Base-by-base conservation (phyloP, 2,888 invertebrate species). In the Thecophora atra region DNA sequence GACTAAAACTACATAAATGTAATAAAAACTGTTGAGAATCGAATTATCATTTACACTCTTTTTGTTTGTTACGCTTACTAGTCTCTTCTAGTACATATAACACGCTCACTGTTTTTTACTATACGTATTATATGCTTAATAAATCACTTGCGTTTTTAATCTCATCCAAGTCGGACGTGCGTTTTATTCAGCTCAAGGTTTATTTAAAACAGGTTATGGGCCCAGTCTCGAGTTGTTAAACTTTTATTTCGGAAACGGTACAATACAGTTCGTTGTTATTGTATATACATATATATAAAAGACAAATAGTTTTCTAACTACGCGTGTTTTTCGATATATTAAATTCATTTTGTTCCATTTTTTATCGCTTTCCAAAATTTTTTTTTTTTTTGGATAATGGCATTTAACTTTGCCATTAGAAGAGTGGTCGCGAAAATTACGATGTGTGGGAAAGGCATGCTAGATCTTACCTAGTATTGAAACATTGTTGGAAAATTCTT, bases 371-470 rank as follows among this genome's bases (percentile, higher is more conserved):
- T n/a, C n/a, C n/a, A n/a, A n/a, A n/a, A n/a, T n/a, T n/a, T n/a
- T n/a, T n/a, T n/a, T n/a, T n/a, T n/a, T n/a, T n/a, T n/a, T 54
- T 54, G 19, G 1, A 3, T 54, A n/a, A 54, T 54, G 54, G 54
- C 54, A 11, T 54, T 21, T 8, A 52, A 54, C n/a, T 54, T 54
- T 54, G 17, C 67, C 66, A 24, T 72, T 72, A 5, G 63, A 72
- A 19, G 67, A 72, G 15, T 54, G 72, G 72, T 51, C 72, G 75
- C 24, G 76, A 76, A 30, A 76, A 74, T 64, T 71, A 72, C 42
- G 73, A 76, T 51, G 58, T 17, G 72, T 82, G 79, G 84, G 82
- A 76, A 83, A 86, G 82, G 47, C 62, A 73, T 54, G 69, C 68
- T 62, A 70, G 72, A 51, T 76, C 75, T 24, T 74, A 66, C 52